Evolutionary conservation across 2,888 invertebrate species (phyloP).

Genomic region (Cephus sareptanus): DNA sequence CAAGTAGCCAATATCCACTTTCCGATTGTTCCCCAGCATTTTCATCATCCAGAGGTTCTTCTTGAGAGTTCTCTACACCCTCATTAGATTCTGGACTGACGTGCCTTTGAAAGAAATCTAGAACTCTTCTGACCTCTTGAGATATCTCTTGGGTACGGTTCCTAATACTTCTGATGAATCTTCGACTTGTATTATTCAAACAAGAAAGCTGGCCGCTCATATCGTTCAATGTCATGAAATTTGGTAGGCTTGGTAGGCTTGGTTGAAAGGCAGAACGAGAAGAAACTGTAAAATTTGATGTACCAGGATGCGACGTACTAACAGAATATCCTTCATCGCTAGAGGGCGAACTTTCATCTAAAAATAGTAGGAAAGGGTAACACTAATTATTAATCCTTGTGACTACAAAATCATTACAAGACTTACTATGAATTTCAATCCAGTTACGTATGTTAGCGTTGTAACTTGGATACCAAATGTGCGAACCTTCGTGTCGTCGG

Average conservation of each 20-base stretch:
- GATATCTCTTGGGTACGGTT: conserved; percentile 20
- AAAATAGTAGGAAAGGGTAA: background rate
- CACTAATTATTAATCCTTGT: background rate
- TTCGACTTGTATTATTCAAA: background rate
- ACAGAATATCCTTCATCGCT: conserved; percentile 44
- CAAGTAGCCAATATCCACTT: conserved; percentile 57
- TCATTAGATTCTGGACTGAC: background rate
- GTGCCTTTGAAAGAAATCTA: conserved; percentile 21
- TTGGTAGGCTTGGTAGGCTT: conserved; percentile 43
- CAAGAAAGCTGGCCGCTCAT: background rate
- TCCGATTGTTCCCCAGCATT: conserved; percentile 50
- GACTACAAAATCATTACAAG: background rate
- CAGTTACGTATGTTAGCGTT: conserved; percentile 22
- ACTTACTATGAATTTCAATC: conserved; percentile 24
- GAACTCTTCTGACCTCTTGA: conserved; percentile 20
- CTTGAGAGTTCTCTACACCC: background rate
- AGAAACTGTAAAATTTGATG: conserved; percentile 51
- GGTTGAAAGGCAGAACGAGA: conserved; percentile 61
- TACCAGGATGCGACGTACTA: conserved; percentile 28
- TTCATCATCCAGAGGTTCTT: conserved; percentile 28
- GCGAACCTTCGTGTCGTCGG: conserved; percentile 28
- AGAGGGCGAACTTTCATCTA: conserved; percentile 28
- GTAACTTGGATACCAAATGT: conserved; percentile 20
- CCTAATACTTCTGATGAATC: background rate
- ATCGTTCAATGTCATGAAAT: conserved; percentile 4